Evolutionary conservation across 2,888 invertebrate genomes (phyloP), one percentile per base, ranked within the genome.

Genomic region (Limnephilus auricula): DNA sequence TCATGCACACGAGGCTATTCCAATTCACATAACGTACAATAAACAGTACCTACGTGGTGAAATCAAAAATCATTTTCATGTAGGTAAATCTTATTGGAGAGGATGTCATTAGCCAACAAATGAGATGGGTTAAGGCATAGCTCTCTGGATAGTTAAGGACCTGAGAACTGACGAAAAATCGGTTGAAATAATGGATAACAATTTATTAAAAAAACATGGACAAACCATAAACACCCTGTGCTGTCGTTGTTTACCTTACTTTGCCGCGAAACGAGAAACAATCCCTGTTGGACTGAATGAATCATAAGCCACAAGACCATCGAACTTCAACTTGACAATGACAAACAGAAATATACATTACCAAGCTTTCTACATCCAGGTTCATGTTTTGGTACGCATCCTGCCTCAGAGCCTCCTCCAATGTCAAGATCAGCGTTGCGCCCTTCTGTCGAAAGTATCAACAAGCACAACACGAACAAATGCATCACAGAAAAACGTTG

Each of bases 341-440:
- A 89, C 30, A 45, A 82, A 84, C 30, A 84, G 79, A 79, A 45
- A 86, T 79, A 92, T 90, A 92, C 89, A 89, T 95, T 96, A 97
- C 97, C 97, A 97, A 97, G 96, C 97, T 97, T 96, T 97, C 97
- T 94, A 96, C 97, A 97, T 97, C 97, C 95, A 96, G 95, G 96
- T 96, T 97, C 97, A 97, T 97, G 96, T 96, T 97, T 97, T 97
- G 96, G 96, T 96, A 95, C 96, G 95, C 97, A 97, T 97, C 96
- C 90, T 92, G 91, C 88, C 89, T 91, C 89, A 40, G 89, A 87
- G 79, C 89, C 90, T 92, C 92, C 91, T 91, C 92, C 92, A 89
- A 86, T 84, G 50, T 90, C 91, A 84, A 65, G 89, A 79, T 79
- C 79, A 65, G 37, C 37, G 89, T 65, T 65, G 79, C 88, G 88